Evolutionary conservation across 2,797 vertebrate species (phyloP).

Genomic region (Cirrhinus molitorella): DNA sequence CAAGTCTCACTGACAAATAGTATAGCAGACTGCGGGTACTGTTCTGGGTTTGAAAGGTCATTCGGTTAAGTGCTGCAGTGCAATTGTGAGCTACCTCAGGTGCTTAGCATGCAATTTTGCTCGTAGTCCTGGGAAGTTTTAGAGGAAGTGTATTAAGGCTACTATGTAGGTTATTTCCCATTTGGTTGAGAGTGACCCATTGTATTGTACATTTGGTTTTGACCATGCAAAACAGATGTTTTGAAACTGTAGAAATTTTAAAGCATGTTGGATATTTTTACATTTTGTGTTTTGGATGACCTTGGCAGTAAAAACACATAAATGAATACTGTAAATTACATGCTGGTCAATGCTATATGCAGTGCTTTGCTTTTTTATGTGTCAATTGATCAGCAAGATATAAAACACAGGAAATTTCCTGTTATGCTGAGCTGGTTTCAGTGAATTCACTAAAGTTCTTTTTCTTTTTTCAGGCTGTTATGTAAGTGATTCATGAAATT

Average conservation of each 20-base stretch:
- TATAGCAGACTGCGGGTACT: background rate
- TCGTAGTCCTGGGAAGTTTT: slow-evolving; percentile 17
- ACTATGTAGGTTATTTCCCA: background rate
- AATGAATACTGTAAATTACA: background rate
- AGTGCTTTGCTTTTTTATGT: background rate
- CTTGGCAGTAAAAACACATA: no score
- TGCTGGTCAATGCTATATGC: background rate
- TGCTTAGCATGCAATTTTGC: slow-evolving; percentile 4
- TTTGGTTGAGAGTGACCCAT: slow-evolving; percentile 25
- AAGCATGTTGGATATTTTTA: background rate
- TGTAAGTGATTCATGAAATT: slow-evolving; percentile 55
- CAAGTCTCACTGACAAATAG: background rate
- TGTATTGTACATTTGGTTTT: slow-evolving; percentile 12
- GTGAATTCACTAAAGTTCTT: slow-evolving; percentile 9
- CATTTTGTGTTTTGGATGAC: background rate
- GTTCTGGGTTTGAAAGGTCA: slow-evolving; percentile 24
- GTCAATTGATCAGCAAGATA: slow-evolving; percentile 39
- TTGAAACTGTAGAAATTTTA: slow-evolving; percentile 21
- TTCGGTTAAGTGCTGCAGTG: background rate
- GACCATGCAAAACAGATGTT: slow-evolving; percentile 31
- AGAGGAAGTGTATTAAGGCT: slow-evolving; percentile 26
- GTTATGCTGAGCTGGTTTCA: slow-evolving; percentile 40
- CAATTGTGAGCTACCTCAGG: background rate
- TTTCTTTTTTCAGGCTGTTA: background rate
- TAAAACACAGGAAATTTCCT: slow-evolving; percentile 32